Percentiles rank a stretch among this genome's conserved stretches.
Evolutionary conservation across 2,113 vertebrate genomes (phyloP).

Genomic region (Xyliphius kryptos): DNA sequence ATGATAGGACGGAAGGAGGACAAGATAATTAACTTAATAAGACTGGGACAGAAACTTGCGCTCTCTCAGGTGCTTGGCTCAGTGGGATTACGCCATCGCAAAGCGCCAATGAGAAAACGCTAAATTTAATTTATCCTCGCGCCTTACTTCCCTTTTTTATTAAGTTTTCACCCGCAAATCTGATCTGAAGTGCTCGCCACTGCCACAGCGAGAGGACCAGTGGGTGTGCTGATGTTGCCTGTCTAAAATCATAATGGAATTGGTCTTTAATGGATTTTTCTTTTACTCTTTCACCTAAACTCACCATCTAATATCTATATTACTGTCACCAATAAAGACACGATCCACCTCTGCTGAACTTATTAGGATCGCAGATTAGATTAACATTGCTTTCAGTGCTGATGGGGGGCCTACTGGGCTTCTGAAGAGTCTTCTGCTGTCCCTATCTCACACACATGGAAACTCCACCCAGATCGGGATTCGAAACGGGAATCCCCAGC

Average conservation of each 20-base stretch:
- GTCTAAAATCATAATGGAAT: constrained; percentile 14
- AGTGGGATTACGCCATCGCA: constrained; percentile 1
- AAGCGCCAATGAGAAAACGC: constrained; percentile 12
- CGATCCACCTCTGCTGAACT: no score
- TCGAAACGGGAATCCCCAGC: no score
- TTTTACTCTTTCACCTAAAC: neutral
- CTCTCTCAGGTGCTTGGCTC: neutral
- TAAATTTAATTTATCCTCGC: constrained; percentile 15
- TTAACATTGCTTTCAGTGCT: no score
- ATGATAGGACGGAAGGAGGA: neutral
- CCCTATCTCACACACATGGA: no score
- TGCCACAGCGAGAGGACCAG: neutral
- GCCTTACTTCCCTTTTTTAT: constrained; percentile 10
- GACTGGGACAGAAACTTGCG: neutral
- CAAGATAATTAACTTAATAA: constrained; percentile 4
- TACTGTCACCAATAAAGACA: neutral
- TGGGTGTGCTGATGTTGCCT: constrained; percentile 1
- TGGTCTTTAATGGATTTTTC: constrained; percentile 20
- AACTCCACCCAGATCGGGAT: no score
- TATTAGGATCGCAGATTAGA: no score
- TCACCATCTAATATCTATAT: neutral
- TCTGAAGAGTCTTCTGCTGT: no score
- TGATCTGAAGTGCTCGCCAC: neutral
- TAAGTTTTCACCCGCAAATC: constrained; percentile 8
- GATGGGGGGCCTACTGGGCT: no score